phyloP scores from a whole-genome alignment of 2,113 vertebrate species.

The Tachycineta bicolor region DNA sequence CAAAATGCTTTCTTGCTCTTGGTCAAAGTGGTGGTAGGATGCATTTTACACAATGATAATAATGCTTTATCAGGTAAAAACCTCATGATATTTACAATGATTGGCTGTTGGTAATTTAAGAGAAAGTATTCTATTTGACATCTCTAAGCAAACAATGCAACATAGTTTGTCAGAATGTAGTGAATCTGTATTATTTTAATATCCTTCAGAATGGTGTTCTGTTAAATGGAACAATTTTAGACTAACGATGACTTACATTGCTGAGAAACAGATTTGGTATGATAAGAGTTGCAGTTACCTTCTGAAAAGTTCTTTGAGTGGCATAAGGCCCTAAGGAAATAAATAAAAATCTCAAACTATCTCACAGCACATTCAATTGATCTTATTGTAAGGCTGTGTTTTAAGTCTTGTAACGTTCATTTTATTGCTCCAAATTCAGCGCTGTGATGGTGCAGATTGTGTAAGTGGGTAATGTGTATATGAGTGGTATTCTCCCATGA shows the following conservation, averaged over 20 bases:
- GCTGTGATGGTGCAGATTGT: accelerated
- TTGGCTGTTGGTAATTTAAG: background rate
- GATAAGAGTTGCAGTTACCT: background rate
- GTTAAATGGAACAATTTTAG: background rate
- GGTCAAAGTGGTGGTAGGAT: background rate
- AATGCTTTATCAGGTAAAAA: background rate
- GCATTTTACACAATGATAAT: background rate
- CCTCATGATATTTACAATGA: background rate
- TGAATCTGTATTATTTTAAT: background rate
- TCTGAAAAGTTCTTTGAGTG: background rate
- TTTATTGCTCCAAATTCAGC: background rate
- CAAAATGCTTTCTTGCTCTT: background rate
- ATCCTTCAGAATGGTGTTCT: background rate
- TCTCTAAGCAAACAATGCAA: background rate
- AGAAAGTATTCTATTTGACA: background rate
- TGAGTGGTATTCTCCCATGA: background rate
- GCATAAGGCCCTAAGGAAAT: background rate
- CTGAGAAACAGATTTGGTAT: background rate
- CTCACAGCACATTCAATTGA: background rate
- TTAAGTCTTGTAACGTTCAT: background rate
- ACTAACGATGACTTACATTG: background rate
- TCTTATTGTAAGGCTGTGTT: background rate
- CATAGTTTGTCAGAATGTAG: accelerated
- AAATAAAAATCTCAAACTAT: background rate
- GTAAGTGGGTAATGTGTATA: background rate